phyloP scores from a whole-genome alignment of 2,888 invertebrate species.

The Caenorhabditis panamensis region DNA sequence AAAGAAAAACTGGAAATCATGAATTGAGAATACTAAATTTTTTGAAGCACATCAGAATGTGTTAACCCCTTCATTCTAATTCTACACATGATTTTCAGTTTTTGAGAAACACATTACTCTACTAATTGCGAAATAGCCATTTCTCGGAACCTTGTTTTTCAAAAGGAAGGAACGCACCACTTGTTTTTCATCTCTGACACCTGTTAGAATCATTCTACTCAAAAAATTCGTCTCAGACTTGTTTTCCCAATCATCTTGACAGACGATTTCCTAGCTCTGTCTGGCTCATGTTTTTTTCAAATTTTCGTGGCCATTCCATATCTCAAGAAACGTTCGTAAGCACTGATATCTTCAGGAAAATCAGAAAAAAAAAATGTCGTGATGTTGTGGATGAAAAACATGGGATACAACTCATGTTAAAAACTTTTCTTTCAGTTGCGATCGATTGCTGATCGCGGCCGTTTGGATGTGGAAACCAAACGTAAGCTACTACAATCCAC shows the following conservation, averaged over 20 bases:
- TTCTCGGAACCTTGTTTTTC: neutral
- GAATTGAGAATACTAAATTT: neutral
- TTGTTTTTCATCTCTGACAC: conserved; percentile 34
- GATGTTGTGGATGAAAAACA: neutral
- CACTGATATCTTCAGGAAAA: neutral
- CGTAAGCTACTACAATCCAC: conserved; percentile 62
- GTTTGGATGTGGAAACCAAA: conserved; percentile 66
- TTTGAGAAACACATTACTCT: neutral
- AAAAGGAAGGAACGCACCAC: neutral
- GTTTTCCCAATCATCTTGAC: conserved; percentile 29
- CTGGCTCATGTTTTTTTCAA: conserved; percentile 21
- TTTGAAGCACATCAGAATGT: too few species aligned
- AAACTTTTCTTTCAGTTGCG: conserved; percentile 57
- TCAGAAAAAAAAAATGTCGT: neutral
- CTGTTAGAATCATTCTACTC: conserved; percentile 36
- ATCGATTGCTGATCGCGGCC: conserved; percentile 66
- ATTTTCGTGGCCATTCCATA: neutral
- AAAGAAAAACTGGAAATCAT: neutral
- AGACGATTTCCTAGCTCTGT: neutral
- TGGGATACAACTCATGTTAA: neutral
- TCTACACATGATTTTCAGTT: too few species aligned
- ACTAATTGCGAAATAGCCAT: neutral
- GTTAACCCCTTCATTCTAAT: too few species aligned
- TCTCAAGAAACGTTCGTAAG: neutral
- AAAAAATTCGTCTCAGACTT: conserved; percentile 9